These are phyloP conservation scores for Leptinotarsa tumamoca DNA, from an alignment of 2,888 invertebrate species.

Conservation along the genomic window DNA sequence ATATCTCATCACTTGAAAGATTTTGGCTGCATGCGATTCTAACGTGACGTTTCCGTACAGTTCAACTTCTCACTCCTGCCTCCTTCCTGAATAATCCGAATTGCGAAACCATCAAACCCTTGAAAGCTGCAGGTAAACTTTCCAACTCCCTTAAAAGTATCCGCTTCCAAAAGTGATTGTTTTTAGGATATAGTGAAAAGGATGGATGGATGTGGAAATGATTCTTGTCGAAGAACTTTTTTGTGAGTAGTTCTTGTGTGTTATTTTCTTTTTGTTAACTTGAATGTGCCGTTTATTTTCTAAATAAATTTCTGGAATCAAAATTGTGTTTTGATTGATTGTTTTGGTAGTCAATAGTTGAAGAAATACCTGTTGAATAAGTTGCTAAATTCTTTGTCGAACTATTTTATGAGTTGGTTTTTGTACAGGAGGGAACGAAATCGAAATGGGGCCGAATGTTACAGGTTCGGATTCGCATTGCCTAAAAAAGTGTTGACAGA, in stretches of 20 bases:
- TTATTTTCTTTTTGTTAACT: not conserved
- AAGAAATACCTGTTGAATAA: too few relatives aligned
- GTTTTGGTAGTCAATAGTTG: not conserved
- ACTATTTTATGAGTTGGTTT: too few relatives aligned
- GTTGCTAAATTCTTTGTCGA: not conserved
- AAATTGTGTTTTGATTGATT: not conserved
- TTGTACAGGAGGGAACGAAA: too few relatives aligned
- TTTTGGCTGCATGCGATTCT: conserved; percentile 9
- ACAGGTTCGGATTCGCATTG: too few relatives aligned
- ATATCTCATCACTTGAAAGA: not conserved
- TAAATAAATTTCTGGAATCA: not conserved
- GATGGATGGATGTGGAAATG: conserved; percentile 14
- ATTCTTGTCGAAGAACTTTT: not conserved
- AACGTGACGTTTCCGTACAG: conserved; percentile 4
- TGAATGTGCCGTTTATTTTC: not conserved
- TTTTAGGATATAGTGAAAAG: conserved; percentile 10
- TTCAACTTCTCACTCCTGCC: conserved; percentile 18
- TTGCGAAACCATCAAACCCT: conserved; percentile 7
- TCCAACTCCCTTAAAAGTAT: not conserved
- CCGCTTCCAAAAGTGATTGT: not conserved
- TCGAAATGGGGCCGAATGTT: too few relatives aligned
- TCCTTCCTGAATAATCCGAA: conserved; percentile 12
- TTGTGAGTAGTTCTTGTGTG: not conserved
- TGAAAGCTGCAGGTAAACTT: conserved; percentile 11
- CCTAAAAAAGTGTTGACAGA: too few relatives aligned